Percentiles rank a stretch among this genome's conserved stretches.
Evolutionary conservation across 2,888 invertebrate genomes (phyloP).

Genomic region (Dasysyrphus tricinctus): DNA sequence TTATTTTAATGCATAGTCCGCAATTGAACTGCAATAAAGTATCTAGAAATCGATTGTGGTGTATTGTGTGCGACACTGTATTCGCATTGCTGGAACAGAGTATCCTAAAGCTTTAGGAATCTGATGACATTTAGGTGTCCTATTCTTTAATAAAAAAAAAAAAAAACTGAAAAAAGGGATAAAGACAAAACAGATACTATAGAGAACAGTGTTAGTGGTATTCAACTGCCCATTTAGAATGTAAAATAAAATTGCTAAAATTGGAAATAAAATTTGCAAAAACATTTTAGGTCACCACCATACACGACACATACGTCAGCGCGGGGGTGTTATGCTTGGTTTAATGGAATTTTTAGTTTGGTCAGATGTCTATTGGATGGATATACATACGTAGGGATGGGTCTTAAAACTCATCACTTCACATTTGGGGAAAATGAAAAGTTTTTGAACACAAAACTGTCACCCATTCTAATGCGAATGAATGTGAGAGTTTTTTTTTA

Average conservation of each 20-base stretch:
- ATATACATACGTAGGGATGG: not conserved
- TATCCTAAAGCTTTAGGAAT: conserved; percentile 22
- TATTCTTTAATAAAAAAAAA: conserved; percentile 9
- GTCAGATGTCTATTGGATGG: conserved; percentile 48
- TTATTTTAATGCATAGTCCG: conserved; percentile 71
- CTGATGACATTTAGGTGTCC: conserved; percentile 54
- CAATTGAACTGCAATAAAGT: conserved; percentile 74
- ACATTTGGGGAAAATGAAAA: conserved; percentile 33
- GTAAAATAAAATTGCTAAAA: conserved; percentile 69
- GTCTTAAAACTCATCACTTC: conserved; percentile 14
- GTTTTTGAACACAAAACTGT: conserved; percentile 35
- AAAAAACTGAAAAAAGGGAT: conserved; percentile 22
- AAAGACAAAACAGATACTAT: conserved; percentile 13
- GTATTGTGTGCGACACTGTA: conserved; percentile 42
- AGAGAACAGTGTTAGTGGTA: conserved; percentile 63
- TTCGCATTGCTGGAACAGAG: conserved; percentile 7
- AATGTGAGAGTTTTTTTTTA: not conserved
- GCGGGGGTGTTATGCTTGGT: conserved; percentile 45
- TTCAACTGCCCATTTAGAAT: conserved; percentile 65
- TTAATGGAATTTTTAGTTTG: conserved; percentile 68
- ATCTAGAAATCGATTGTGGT: conserved; percentile 66
- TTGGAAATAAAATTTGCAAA: conserved; percentile 55
- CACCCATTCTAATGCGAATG: conserved; percentile 20
- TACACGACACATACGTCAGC: conserved; percentile 40
- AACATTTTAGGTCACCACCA: conserved; percentile 53